Base-by-base conservation (phyloP, 2,797 vertebrate species). In the Borostomias antarcticus region DNA sequence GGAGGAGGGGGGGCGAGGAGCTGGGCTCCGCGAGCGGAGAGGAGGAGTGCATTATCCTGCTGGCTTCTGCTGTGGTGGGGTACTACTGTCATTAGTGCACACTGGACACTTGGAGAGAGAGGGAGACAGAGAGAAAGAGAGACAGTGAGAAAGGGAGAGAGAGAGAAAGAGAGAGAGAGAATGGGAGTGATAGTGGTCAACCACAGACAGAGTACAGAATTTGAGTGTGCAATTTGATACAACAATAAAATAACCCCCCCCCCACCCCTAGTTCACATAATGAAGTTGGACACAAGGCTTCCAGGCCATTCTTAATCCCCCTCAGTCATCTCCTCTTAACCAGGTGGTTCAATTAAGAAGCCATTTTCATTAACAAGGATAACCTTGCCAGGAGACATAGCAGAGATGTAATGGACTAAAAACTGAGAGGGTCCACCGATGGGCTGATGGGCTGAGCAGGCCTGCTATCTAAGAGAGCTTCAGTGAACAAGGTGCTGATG, bases 11-110 rank as follows among this genome's bases (percentile, higher is more conserved):
- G 79, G 29, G 43, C 45, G 60, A 43, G n/a, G 25, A 58, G 51
- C 33, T 35, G 51, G 66, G 84, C 74, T 88, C 86, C 90, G 83
- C 85, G 84, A 79, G 81, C 80, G 47, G 71, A 58, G 13, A 58
- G 64, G 61, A 58, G 70, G 54, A 62, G 62, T 64, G 64, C 51
- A 71, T 88, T 80, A 84, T 82, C 79, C 70, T 61, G 58, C 74
- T 75, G 80, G 85, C 83, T 82, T 80, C 82, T 84, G 79, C 76
- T 82, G 82, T 70, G 66, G 72, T 83, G 80, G 76, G 87, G 84
- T 76, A 78, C 79, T 77, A 78, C 71, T 83, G 82, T 85, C 83
- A 89, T 87, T 89, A 89, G 85, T 86, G 84, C 82, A 81, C 84
- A 82, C 73, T 79, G 80, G 73, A 75, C 84, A 71, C 70, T 74